Conservation (phyloP, 2,888 invertebrate species). For the Altica lythri region DNA sequence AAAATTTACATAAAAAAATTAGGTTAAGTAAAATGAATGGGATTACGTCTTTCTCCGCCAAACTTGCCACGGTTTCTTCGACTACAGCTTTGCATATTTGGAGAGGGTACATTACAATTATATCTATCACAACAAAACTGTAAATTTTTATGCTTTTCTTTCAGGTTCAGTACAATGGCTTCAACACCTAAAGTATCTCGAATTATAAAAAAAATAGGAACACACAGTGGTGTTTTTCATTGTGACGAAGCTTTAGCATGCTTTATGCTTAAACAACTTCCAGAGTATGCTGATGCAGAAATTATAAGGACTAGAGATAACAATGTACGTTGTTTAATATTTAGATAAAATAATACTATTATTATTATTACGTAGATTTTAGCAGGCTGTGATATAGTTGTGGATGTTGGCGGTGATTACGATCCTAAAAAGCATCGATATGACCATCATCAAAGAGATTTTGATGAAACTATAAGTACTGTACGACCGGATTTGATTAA, state of each 20-base stretch:
- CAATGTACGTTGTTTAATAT: conserved; percentile 50
- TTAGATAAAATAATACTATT: conserved; percentile 8
- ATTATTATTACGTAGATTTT: conserved; percentile 58
- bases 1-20: conserved; percentile 26
- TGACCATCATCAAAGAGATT: conserved; percentile 93
- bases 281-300: conserved; percentile 78
- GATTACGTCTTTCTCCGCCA: conserved; percentile 27
- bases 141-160: conserved; percentile 16
- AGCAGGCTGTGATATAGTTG: conserved; percentile 86
- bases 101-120: conserved; percentile 42
- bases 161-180: conserved; percentile 53
- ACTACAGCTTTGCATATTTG: conserved; percentile 30
- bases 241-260: conserved; percentile 96
- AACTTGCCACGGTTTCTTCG: conserved; percentile 23
- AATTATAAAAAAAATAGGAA: conserved; percentile 64
- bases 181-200: conserved; percentile 48
- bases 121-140: neutral
- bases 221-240: conserved; percentile 85
- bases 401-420: conserved; percentile 91
- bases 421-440: conserved; percentile 76
- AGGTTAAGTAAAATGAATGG: conserved; percentile 33
- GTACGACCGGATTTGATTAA: conserved; percentile 66
- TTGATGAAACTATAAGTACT: conserved; percentile 69
- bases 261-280: conserved; percentile 82
- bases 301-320: conserved; percentile 73